Base-by-base conservation (phyloP, 2,797 vertebrate species). In the Xenops minutus region DNA sequence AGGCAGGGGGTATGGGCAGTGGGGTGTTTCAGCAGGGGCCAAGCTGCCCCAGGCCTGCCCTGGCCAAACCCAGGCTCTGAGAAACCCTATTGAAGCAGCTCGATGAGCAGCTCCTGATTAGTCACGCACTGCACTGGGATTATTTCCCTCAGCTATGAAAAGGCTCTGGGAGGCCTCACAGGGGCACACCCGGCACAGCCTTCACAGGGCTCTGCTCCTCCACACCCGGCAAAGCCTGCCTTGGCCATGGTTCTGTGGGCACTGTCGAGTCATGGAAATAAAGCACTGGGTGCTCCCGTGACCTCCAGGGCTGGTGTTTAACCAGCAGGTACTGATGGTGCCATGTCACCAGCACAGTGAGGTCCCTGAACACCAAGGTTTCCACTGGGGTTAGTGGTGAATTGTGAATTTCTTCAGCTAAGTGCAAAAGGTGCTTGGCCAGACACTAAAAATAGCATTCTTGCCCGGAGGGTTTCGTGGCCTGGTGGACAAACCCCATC, bases 251-350 rank as follows among this genome's bases (percentile, higher is more conserved):
- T n/a, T 4, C 58, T 16, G 52, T 3, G 21, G 9, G 4, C 44
- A 8, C 41, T 2, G 8, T 2, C 0, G 0, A n/a, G 51, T 9
- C 44, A 36, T 1, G 0, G 16, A 48, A 72, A 21, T 2, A 6
- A 51, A 48, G 10, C 0, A 0, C 43, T 30, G 61, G 26, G 8
- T 16, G 29, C 9, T n/a, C 32, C 2, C 1, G 8, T 9, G 69
- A 26, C 15, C n/a, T 32, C 41, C 0, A 43, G 41, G 15, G 20
- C 26, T 7, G 46, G 26, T 11, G 34, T 29, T 66, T 27, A 3
- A 29, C 29, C 30, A 13, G 32, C n/a, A 6, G 14, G 66, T 14
- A 37, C 14, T 0, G 0, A 8, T 1, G 9, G 29, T 13, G 67
- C 52, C 1, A 1, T 5, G 34, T 5, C 69, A 36, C 43, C n/a